A percentile compares a stretch with the other conserved stretches of the same genome.
These are phyloP conservation scores for Diplolepis rosae DNA, from an alignment of 2,888 invertebrate species.

Conservation along the genomic window DNA sequence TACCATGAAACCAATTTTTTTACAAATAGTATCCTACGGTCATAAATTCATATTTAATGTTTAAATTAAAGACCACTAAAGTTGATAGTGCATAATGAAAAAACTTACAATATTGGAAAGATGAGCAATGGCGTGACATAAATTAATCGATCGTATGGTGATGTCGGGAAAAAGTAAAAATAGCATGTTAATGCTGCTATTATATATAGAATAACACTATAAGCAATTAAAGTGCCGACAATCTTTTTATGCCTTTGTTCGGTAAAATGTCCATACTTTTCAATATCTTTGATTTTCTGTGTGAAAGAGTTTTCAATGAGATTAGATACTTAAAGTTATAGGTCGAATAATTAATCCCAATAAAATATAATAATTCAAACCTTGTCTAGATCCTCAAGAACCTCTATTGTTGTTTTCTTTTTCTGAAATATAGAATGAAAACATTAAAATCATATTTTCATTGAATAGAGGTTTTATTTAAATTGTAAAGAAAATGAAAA, in stretches of 20 bases:
- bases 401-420: constrained; percentile 76
- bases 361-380: constrained; percentile 58
- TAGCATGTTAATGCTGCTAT: constrained; percentile 84
- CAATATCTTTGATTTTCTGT: constrained; percentile 85
- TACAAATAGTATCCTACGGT: constrained; percentile 83
- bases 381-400: constrained; percentile 83
- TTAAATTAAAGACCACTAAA: neutral
- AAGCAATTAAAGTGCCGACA: constrained; percentile 84
- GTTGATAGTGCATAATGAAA: neutral
- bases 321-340: constrained; percentile 6
- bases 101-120: constrained; percentile 89
- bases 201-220: constrained; percentile 82
- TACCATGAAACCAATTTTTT: constrained; percentile 91
- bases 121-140: constrained; percentile 87
- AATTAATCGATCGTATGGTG: constrained; percentile 82
- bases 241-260: constrained; percentile 88
- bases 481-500: too few relatives aligned
- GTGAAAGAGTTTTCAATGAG: constrained; percentile 50
- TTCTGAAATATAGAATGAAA: constrained; percentile 70
- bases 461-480: too few relatives aligned
- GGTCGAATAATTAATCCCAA: constrained; percentile 4
- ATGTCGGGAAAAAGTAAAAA: constrained; percentile 86
- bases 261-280: constrained; percentile 86
- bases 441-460: too few relatives aligned
- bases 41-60: constrained; percentile 51